Conservation (phyloP, 2,113 vertebrate genomes). For the cat (Felis catus) region DNA sequence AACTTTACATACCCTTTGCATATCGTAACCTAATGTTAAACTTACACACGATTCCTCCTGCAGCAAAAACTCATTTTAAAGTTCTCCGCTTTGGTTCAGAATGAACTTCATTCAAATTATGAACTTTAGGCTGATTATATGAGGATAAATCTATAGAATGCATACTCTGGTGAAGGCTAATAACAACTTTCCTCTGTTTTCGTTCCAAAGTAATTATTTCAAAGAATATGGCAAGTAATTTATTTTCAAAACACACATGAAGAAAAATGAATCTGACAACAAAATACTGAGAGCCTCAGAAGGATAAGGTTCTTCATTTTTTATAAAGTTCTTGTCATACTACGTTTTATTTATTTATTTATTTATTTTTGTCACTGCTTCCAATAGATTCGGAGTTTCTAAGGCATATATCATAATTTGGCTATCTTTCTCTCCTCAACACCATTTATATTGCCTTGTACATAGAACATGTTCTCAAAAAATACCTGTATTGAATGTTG, state of each 20-base stretch:
- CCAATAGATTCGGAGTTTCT: neutral
- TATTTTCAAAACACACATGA: neutral
- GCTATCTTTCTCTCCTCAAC: neutral
- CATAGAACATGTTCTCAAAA: neutral
- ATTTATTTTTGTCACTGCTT: neutral
- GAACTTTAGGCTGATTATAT: neutral
- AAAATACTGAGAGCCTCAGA: neutral
- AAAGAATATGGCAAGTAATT: neutral
- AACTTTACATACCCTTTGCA: slow-evolving; percentile 63
- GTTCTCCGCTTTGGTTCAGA: neutral
- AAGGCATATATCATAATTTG: neutral
- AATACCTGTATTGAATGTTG: neutral
- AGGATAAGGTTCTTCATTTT: neutral
- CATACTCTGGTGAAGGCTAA: neutral
- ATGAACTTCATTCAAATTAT: neutral
- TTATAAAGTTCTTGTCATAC: neutral
- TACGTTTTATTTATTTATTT: neutral
- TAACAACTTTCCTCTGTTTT: neutral
- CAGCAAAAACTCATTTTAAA: neutral
- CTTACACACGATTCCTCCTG: neutral
- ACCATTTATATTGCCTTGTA: neutral
- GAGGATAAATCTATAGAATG: neutral
- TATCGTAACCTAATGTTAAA: slow-evolving; percentile 25
- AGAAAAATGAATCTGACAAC: neutral
- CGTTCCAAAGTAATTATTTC: neutral